Base-by-base conservation (phyloP, 37 sponge, comb jelly and placozoan genomes). In the Cliona cf. orientalis region DNA sequence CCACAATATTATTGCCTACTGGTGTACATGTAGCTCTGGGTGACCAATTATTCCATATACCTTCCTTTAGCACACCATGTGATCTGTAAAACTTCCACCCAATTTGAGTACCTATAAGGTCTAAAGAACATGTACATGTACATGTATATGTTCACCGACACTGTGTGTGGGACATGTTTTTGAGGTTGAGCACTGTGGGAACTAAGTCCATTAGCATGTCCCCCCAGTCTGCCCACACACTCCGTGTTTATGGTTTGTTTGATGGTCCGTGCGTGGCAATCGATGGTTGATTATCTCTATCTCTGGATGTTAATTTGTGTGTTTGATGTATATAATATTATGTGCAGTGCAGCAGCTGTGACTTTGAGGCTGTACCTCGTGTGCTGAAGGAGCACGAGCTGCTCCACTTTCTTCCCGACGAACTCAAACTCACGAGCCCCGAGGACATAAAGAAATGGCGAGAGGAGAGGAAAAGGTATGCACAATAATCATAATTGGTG, bases 371-470 rank as follows among this genome's bases (percentile, higher is more conserved):
- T 32, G 22, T 76, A 41, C 76, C 65, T 3, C 80, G 76, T 56
- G 78, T 72, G 0, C 62, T 92, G 67, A 80, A 84, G 29, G 92
- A 87, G 6, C 92, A 92, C 49, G 75, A 72, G 12, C 29, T 80
- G 65, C 29, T 81, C 7, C 93, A 93, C 55, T 39, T 49, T 37
- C 35, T 93, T 5, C 93, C 93, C 7, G 78, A 84, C 9, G 85
- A 80, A 66, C 73, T 93, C 43, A 81, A 76, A 14, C 85, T 90
- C 35, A 42, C 71, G 37, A 69, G 88, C 39, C 65, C 79, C 3
- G 94, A 94, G 39, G 94, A 94, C 5, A 90, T 90, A 45, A 53
- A 37, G 38, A 90, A 83, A 74, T 94, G 94, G 94, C 79, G 88
- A 57, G 88, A 90, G 38, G 81, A 86, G 19, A 89, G 94, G 59